Evolutionary conservation across 92 coral and sea anemone genomes (phyloP).

Genomic region (Metridium senile): DNA sequence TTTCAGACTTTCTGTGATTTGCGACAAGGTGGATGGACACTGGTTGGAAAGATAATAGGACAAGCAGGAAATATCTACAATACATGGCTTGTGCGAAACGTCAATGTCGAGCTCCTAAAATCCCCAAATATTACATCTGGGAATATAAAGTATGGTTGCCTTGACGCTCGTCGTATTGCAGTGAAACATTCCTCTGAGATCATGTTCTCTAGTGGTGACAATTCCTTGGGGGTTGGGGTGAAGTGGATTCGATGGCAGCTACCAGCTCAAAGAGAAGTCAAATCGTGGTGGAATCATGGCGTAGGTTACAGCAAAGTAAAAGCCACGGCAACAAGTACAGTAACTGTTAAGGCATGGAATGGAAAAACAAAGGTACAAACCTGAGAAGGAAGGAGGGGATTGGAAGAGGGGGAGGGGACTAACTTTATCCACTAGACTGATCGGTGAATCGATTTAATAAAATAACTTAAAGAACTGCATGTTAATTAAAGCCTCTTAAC

Average conservation of each 20-base stretch:
- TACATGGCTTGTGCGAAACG: constrained; percentile 69
- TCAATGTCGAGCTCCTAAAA: constrained; percentile 38
- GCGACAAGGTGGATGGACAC: constrained; percentile 90
- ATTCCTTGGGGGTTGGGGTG: constrained; percentile 39
- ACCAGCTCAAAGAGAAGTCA: constrained; percentile 37
- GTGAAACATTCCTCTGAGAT: constrained; percentile 42
- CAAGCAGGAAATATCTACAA: constrained; percentile 56
- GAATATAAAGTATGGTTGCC: constrained; percentile 36
- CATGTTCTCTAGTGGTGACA: constrained; percentile 60
- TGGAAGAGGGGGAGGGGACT: too few relatives aligned
- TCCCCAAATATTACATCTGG: constrained; percentile 35
- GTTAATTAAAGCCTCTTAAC: too few relatives aligned
- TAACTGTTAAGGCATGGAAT: constrained; percentile 54
- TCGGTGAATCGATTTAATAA: too few relatives aligned
- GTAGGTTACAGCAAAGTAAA: constrained; percentile 34
- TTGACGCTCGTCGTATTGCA: constrained; percentile 78
- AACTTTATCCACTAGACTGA: too few relatives aligned
- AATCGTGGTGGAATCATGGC: constrained; percentile 57
- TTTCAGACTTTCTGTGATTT: constrained; percentile 78
- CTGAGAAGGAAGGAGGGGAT: too few relatives aligned
- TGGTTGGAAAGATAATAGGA: constrained; percentile 86
- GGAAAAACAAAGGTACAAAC: constrained; percentile 40
- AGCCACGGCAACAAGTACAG: constrained; percentile 24
- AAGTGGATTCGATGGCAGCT: constrained; percentile 61
- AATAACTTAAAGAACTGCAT: too few relatives aligned